Evolutionary conservation across 2,113 vertebrate species (phyloP), one percentile per base, ranked within the genome.

Genomic region (Tonatia bakeri): DNA sequence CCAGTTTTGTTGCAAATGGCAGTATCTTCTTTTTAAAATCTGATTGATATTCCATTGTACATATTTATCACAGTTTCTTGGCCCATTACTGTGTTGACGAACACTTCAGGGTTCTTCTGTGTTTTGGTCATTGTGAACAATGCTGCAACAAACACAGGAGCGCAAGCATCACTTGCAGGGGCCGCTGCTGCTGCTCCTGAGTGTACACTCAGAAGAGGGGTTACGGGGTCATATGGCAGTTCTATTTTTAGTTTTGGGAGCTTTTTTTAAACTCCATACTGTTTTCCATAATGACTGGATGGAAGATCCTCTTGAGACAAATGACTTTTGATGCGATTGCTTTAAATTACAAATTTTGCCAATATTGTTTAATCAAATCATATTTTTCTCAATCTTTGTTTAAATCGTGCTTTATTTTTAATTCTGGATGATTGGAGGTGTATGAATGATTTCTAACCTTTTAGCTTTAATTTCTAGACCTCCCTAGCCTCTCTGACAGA

Each of bases 401-500:
- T 89, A 94, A 93, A 36, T 83, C 16, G 70, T 64, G 20, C 19
- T 56, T 80, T 80, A 38, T 56, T 92, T 45, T 87, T 93, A 43
- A 93, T 83, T 91, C 89, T 87, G 38, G 69, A 72, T 92, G 76
- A 67, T 59, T 87, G 26, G n/a, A 50, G 79, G 26, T 92, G 15
- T 79, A 52, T 54, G 36, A 80, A 26, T 56, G 33, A 80, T 87
- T 92, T 70, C 84, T 80, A 67, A 75, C 65, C 73, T 87, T 85
- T 87, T 93, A 91, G 5, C 80, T 92, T 94, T 95, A 67, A 79
- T 91, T 87, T 92, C 61, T 92, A 93, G 20, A 73, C 19, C 19
- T 77, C 36, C 45, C 56, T 56, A 77, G 33, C 20, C 45, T 40
- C 17, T 84, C 75, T 77, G 80, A 69, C 65, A 91, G 54, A 61